A percentile compares a stretch with the other conserved stretches of the same genome.
phyloP scores from a whole-genome alignment of 2,888 invertebrate genomes.

The Nemapogon koenigi region DNA sequence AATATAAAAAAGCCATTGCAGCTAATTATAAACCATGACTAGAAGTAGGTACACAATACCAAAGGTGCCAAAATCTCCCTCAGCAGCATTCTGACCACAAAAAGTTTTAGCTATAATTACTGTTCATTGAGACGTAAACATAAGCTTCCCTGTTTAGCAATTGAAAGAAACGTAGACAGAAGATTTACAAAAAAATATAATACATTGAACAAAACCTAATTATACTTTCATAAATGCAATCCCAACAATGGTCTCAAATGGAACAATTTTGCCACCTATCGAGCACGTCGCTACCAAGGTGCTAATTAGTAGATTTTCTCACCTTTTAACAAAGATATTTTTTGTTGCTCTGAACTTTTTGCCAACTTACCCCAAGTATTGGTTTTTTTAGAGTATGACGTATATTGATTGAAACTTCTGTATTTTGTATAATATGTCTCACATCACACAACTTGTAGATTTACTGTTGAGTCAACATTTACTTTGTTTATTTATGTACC shows the following conservation, averaged over 20 bases:
- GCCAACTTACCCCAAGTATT: too few relatives aligned
- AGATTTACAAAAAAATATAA: slow-evolving; percentile 38
- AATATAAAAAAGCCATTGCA: too few relatives aligned
- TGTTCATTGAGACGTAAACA: slow-evolving; percentile 48
- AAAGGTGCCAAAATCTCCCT: slow-evolving; percentile 29
- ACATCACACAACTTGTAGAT: too few relatives aligned
- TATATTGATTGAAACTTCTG: too few relatives aligned
- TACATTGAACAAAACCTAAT: slow-evolving; percentile 54
- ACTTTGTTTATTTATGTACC: too few relatives aligned
- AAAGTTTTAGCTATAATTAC: slow-evolving; percentile 34
- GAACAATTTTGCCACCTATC: slow-evolving; percentile 31
- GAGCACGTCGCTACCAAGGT: slow-evolving; percentile 31
- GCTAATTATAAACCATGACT: slow-evolving; percentile 49
- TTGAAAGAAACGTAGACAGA: slow-evolving; percentile 29
- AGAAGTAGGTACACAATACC: slow-evolving; percentile 20
- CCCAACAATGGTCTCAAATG: slow-evolving; percentile 32
- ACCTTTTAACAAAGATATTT: slow-evolving; percentile 44
- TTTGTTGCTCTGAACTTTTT: too few relatives aligned
- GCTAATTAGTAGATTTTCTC: slow-evolving; percentile 60
- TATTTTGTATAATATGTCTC: too few relatives aligned
- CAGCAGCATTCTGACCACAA: slow-evolving; percentile 21
- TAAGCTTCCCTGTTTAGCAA: slow-evolving; percentile 39
- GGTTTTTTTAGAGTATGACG: too few relatives aligned
- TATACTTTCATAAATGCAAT: slow-evolving; percentile 39
- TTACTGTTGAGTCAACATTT: too few relatives aligned